Conservation (phyloP, 2,797 vertebrate genomes). For the Nannoperca obscura region DNA sequence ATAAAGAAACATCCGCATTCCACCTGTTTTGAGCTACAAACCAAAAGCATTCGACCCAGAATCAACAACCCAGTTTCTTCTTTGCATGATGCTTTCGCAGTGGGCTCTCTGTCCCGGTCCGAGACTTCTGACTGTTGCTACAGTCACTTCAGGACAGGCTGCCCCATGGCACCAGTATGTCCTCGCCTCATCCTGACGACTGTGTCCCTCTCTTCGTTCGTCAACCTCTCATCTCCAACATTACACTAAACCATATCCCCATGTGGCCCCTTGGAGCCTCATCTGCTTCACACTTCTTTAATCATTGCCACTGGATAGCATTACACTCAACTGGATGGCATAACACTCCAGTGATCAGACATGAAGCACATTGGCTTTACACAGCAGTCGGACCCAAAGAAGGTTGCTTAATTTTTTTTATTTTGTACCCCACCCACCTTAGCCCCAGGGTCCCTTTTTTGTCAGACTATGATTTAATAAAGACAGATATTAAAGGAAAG, state of each 20-base stretch:
- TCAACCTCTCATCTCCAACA: slow-evolving; percentile 65
- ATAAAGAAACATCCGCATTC: not conserved
- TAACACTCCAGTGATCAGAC: slow-evolving; percentile 60
- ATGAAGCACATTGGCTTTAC: slow-evolving; percentile 48
- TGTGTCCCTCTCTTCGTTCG: slow-evolving; percentile 55
- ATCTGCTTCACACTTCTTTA: slow-evolving; percentile 73
- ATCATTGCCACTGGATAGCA: slow-evolving; percentile 72
- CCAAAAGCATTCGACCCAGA: not conserved
- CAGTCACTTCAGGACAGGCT: slow-evolving; percentile 53
- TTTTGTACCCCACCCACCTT: not conserved
- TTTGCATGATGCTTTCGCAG: not conserved
- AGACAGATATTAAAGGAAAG: slow-evolving; percentile 23
- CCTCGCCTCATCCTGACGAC: slow-evolving; percentile 59
- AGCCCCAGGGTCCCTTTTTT: not conserved
- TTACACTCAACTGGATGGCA: slow-evolving; percentile 62
- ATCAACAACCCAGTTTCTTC: not conserved
- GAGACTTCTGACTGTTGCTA: slow-evolving; percentile 20
- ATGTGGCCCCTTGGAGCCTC: slow-evolving; percentile 65
- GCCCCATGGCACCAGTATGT: slow-evolving; percentile 50
- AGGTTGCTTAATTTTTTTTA: not conserved
- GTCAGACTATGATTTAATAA: slow-evolving; percentile 23
- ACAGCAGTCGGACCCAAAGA: not conserved
- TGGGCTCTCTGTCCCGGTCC: not conserved
- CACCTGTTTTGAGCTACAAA: slow-evolving; percentile 3
- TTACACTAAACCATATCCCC: slow-evolving; percentile 59